Base-by-base conservation (phyloP, 2,888 invertebrate genomes). In the Stenoptilia bipunctidactyla region DNA sequence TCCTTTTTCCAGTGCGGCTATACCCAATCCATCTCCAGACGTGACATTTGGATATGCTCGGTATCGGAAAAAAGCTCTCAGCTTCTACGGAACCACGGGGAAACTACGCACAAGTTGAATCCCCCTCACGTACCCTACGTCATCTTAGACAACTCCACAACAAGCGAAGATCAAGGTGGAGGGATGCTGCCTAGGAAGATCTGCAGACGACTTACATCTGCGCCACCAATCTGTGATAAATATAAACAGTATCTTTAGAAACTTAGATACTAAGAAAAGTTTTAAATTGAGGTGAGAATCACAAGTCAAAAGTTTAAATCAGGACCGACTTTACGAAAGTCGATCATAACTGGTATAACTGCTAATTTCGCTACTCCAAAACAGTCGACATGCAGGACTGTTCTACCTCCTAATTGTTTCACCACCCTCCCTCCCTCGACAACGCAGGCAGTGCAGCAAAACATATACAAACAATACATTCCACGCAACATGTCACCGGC, bases 1-100 rank as follows among this genome's bases (percentile, higher is more conserved):
- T n/a, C n/a, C n/a, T n/a, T n/a, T n/a, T 67, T 68, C 25, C 58
- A 72, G 72, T 69, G 70, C 44, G 70, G 62, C 13, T 42, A 15
- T 27, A 37, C 37, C 4, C 42, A 64, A 51, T 42, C 49, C 2
- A 43, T 70, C 8, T 39, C 64, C 34, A 40, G 56, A 0, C 38
- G 38, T 0, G 35, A 54, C 2, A 69, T 73, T 38, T 66, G 66
- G 43, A 20, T 48, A 15, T 73, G 73, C 40, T 72, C 72, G 0
- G 66, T 63, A 40, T 46, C 59, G 1, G 13, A 37, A 2, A 53
- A 40, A 45, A 69, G 67, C 9, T 37, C 15, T 2, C 5, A 45
- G 13, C 55, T 70, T 4, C 53, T 66, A 0, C 53, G 60, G 40
- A 30, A 49, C 27, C 61, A 63, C 39, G 70, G 65, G 6, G 55